These are phyloP conservation scores for Poecile atricapillus DNA, from an alignment of 2,113 vertebrate genomes.

Conservation along the genomic window DNA sequence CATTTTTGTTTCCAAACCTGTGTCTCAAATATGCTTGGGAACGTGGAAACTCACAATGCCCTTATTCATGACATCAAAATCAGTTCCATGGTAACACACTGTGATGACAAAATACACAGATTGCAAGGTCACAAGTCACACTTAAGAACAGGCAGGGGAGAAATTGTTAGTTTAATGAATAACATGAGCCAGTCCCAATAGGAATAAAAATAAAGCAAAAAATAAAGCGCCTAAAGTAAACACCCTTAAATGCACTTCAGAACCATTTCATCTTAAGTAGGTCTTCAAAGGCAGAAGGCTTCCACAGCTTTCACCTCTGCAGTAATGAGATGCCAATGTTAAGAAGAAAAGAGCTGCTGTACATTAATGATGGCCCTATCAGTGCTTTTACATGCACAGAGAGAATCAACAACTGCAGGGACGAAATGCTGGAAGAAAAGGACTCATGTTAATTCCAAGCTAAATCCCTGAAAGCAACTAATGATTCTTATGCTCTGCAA, in stretches of 20 bases:
- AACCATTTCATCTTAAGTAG: slow-evolving; percentile 67
- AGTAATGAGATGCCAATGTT: neutral
- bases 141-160: slow-evolving; percentile 66
- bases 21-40: slow-evolving; percentile 71
- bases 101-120: slow-evolving; percentile 75
- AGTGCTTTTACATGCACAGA: neutral
- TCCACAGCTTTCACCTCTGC: neutral
- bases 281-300: slow-evolving; percentile 58
- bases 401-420: neutral
- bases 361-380: neutral
- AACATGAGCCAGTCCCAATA: slow-evolving; percentile 60
- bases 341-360: neutral
- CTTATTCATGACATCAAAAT: slow-evolving; percentile 75
- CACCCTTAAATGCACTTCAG: slow-evolving; percentile 63
- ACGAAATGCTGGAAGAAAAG: neutral
- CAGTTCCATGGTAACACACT: slow-evolving; percentile 69
- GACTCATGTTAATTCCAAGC: neutral
- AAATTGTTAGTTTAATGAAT: slow-evolving; percentile 72
- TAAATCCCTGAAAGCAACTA: neutral
- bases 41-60: slow-evolving; percentile 70
- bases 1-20: slow-evolving; percentile 69
- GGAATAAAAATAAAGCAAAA: slow-evolving; percentile 58
- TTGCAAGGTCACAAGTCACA: slow-evolving; percentile 72
- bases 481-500: neutral
- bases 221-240: slow-evolving; percentile 65